A percentile compares a stretch with the other conserved stretches of the same genome.
phyloP scores from a whole-genome alignment of 1,140 invertebrate genomes.

The Rhagoletis zephyria region DNA sequence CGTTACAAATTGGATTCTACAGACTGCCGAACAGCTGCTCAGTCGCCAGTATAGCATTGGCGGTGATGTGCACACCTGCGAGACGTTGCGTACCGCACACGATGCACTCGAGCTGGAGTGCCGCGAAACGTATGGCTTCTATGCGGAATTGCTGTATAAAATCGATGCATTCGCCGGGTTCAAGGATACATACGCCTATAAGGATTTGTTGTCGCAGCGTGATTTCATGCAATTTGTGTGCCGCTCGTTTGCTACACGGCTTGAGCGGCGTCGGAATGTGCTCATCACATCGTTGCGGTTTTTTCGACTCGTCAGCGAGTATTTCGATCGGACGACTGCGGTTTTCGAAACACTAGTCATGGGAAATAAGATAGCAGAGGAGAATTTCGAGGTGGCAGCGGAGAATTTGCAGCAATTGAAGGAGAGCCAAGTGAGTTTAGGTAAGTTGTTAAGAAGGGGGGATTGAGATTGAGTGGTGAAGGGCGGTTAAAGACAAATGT shows the following conservation, averaged over 20 bases:
- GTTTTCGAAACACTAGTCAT: constrained; percentile 80
- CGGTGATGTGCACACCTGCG: constrained; percentile 81
- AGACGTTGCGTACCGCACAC: constrained; percentile 81
- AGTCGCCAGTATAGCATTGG: constrained; percentile 82
- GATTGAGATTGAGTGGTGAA: not conserved
- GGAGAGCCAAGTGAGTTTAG: constrained; percentile 76
- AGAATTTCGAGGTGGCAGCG: constrained; percentile 76
- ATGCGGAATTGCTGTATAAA: constrained; percentile 83
- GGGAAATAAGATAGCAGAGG: constrained; percentile 68
- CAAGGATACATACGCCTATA: constrained; percentile 72
- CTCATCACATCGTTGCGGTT: constrained; percentile 84
- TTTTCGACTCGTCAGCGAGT: constrained; percentile 83
- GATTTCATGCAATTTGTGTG: constrained; percentile 88
- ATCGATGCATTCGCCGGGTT: constrained; percentile 76
- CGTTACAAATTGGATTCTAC: constrained; percentile 85
- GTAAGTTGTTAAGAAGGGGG: constrained; percentile 67
- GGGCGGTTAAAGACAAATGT: not conserved
- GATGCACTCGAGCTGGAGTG: constrained; percentile 85
- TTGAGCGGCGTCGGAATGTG: constrained; percentile 83
- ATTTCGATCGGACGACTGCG: constrained; percentile 79
- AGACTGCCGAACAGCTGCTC: constrained; percentile 81
- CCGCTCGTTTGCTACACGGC: constrained; percentile 82
- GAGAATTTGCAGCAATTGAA: constrained; percentile 76
- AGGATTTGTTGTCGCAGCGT: constrained; percentile 79
- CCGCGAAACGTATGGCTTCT: constrained; percentile 82